Percentiles rank a stretch among this genome's conserved stretches.
phyloP scores from a whole-genome alignment of 2,797 vertebrate species.

The Hippopotamyrus pictus region DNA sequence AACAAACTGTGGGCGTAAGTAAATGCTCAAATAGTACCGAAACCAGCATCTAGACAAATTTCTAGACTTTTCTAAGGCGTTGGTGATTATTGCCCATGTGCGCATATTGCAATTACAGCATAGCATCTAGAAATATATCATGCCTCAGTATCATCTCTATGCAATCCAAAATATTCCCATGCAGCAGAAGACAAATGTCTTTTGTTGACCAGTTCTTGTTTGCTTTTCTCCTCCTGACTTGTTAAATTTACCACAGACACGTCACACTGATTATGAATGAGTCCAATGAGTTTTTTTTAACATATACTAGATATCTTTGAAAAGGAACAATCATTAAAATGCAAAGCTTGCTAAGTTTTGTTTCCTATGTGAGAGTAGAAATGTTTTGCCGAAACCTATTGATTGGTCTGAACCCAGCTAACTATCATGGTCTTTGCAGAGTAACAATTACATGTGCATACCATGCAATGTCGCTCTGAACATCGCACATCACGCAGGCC shows the following conservation, averaged over 20 bases:
- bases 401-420: neutral
- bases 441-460: neutral
- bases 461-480: neutral
- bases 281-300: neutral
- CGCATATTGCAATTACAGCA: neutral
- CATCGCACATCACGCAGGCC: neutral
- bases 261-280: neutral
- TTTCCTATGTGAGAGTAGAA: neutral
- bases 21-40: neutral
- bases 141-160: neutral
- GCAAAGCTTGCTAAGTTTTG: neutral
- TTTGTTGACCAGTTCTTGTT: neutral
- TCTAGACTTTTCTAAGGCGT: neutral
- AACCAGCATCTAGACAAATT: neutral
- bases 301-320: neutral
- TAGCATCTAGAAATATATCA: neutral
- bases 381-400: neutral
- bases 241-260: neutral
- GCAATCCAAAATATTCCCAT: neutral
- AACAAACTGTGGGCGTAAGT: neutral
- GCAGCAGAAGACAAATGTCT: neutral
- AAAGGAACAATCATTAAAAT: neutral
- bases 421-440: neutral
- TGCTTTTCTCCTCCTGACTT: neutral
- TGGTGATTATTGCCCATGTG: neutral